Base-by-base conservation (phyloP, 2,113 vertebrate species). In the Hiodon tergisus region DNA sequence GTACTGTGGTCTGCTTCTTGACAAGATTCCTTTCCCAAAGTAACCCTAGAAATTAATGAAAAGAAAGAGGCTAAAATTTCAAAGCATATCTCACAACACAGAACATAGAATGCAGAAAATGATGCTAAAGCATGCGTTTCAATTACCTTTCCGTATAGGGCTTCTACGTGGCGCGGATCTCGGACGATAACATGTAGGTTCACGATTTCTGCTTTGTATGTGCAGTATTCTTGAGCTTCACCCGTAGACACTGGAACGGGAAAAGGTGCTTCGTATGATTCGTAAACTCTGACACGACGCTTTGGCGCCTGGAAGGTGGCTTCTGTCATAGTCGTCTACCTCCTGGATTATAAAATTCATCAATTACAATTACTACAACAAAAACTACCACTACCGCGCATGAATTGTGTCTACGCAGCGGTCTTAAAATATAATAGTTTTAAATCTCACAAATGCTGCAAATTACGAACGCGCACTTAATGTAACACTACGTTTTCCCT, bases 11-110 rank as follows among this genome's bases (percentile, higher is more conserved):
- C 92, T 85, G 80, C 94, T 93, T 88, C 94, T 93, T 55, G 96
- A 98, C 68, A 99, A 87, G 76, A 97, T 76, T 0, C 96, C 96
- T 91, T 98, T 99, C 50, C 97, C 96, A 86, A 98, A 98, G 79
- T 91, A 98, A 53, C 96, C 96, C 96, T 99, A 69, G 76, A 46
- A 79, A 5, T 9, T 6, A 59, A 14, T 48, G 4, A 60, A 17
- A 57, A 76, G 52, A 68, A 80, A n/a, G 48, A 51, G 71, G 55
- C 72, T 72, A 7, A 5, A n/a, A 14, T 57, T 47, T 50, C 47
- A 72, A 69, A n/a, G n/a, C 0, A 8, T 57, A 63, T 50, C 6
- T 7, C 55, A 69, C 9, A 52, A 3, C 54, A 61, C 8, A 16
- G n/a, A 3, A 16, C 14, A 71, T 62, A 14, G n/a, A 66, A 6